These are phyloP conservation scores for Pterophyllum scalare DNA, from an alignment of 2,113 vertebrate genomes.

Conservation along the genomic window DNA sequence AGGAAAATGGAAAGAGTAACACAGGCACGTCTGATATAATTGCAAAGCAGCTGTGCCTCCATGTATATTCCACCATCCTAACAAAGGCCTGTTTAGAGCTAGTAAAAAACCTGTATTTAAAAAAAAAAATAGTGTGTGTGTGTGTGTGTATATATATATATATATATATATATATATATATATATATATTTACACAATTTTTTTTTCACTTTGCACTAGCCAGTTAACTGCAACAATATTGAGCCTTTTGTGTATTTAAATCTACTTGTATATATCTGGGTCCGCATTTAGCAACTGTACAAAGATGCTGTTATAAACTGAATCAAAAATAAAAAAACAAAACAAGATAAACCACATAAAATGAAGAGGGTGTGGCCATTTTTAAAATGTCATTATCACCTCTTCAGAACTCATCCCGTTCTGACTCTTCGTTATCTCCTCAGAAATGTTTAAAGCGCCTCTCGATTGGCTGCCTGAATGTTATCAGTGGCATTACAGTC, in stretches of 20 bases:
- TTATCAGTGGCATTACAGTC: constrained; percentile 22
- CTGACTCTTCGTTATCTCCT: constrained; percentile 5
- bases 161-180: too few species aligned
- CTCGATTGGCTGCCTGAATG: neutral
- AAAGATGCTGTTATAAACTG: neutral
- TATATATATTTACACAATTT: too few species aligned
- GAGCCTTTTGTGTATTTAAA: fast-evolving
- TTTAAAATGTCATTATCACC: neutral
- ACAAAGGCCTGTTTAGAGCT: neutral
- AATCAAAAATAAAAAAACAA: neutral
- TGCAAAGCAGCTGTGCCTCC: neutral
- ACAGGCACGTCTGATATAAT: neutral
- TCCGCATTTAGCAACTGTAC: neutral
- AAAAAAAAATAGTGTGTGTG: too few species aligned
- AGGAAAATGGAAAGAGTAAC: neutral
- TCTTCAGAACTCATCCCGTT: neutral
- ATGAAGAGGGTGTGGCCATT: neutral
- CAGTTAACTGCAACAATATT: neutral
- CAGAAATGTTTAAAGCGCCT: neutral
- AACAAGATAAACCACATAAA: neutral
- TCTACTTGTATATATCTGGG: neutral
- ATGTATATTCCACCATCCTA: neutral
- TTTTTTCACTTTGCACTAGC: neutral
- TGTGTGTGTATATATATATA: too few species aligned
- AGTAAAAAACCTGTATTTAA: too few species aligned